Percentiles rank a stretch among this genome's conserved stretches.
Conservation (phyloP, 2,113 vertebrate genomes). For the Neodontobutis hainanensis region DNA sequence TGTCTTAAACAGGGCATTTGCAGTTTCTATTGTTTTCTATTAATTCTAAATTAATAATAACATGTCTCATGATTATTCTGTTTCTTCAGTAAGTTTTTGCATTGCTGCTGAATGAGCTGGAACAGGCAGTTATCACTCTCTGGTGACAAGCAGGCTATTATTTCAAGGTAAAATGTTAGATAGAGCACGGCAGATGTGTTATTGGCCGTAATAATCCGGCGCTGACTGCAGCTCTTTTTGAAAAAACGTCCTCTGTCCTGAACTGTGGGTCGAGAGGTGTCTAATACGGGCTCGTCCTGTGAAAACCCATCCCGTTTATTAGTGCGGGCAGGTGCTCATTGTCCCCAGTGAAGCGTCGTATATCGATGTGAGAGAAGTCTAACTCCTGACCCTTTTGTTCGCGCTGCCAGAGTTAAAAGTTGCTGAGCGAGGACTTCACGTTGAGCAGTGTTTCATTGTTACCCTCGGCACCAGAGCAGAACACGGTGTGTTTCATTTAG, state of each 20-base stretch:
- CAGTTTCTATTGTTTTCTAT: too few relatives aligned
- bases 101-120: too few relatives aligned
- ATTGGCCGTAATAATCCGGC: slow-evolving; percentile 72
- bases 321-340: slow-evolving; percentile 54
- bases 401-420: slow-evolving; percentile 65
- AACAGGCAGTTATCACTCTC: too few relatives aligned
- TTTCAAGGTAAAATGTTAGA: too few relatives aligned
- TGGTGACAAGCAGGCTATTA: too few relatives aligned
- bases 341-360: slow-evolving; percentile 52
- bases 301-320: slow-evolving; percentile 49
- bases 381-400: slow-evolving; percentile 69
- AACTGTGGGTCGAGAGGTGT: slow-evolving; percentile 45
- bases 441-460: slow-evolving; percentile 64
- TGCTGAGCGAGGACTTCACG: slow-evolving; percentile 74
- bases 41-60: too few relatives aligned
- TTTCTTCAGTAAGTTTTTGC: too few relatives aligned
- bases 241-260: slow-evolving; percentile 27
- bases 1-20: too few relatives aligned
- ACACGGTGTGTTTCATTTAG: slow-evolving; percentile 5
- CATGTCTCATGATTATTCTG: too few relatives aligned
- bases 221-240: slow-evolving; percentile 62
- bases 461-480: slow-evolving; percentile 57
- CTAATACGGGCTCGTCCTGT: slow-evolving; percentile 9
- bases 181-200: slow-evolving; percentile 62
- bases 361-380: slow-evolving; percentile 63